A percentile compares a stretch with the other conserved stretches of the same genome.
These are phyloP conservation scores for Epirrhoe tristata DNA, from an alignment of 2,888 invertebrate genomes.

Conservation along the genomic window DNA sequence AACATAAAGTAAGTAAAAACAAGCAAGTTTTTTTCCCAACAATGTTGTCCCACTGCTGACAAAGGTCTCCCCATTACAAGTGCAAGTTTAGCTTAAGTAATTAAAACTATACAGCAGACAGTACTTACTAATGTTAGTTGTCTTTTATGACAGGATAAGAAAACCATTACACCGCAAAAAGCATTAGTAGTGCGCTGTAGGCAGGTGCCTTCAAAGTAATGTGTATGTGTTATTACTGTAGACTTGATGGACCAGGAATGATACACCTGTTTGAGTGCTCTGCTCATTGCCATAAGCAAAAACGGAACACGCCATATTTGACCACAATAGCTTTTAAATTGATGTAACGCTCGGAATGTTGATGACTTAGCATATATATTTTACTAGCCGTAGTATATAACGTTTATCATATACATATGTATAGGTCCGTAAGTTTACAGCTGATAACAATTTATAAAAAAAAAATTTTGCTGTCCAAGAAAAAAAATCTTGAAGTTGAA, in stretches of 20 bases:
- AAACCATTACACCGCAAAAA: slow-evolving; percentile 22
- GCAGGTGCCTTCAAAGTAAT: slow-evolving; percentile 28
- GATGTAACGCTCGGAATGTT: slow-evolving; percentile 10
- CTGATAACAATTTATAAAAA: no score
- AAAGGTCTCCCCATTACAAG: no score
- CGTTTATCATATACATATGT: neutral
- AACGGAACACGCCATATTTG: slow-evolving; percentile 19
- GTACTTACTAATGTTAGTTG: neutral
- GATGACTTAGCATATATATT: slow-evolving; percentile 2
- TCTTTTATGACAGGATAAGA: slow-evolving; percentile 19
- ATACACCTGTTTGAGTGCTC: slow-evolving; percentile 26
- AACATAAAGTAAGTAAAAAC: neutral
- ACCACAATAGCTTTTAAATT: slow-evolving; percentile 18
- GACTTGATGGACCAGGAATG: slow-evolving; percentile 22
- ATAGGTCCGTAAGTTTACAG: no score
- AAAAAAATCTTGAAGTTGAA: no score
- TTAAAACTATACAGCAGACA: slow-evolving; percentile 5
- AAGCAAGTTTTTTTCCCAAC: no score
- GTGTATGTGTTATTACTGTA: slow-evolving; percentile 19
- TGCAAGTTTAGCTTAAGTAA: slow-evolving; percentile 9
- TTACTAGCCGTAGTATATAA: neutral
- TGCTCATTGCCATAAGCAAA: slow-evolving; percentile 16
- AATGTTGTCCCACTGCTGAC: no score
- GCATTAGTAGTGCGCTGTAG: slow-evolving; percentile 23
- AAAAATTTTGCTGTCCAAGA: no score